Conservation (phyloP, 2,113 vertebrate genomes). For the Paralichthys olivaceus region DNA sequence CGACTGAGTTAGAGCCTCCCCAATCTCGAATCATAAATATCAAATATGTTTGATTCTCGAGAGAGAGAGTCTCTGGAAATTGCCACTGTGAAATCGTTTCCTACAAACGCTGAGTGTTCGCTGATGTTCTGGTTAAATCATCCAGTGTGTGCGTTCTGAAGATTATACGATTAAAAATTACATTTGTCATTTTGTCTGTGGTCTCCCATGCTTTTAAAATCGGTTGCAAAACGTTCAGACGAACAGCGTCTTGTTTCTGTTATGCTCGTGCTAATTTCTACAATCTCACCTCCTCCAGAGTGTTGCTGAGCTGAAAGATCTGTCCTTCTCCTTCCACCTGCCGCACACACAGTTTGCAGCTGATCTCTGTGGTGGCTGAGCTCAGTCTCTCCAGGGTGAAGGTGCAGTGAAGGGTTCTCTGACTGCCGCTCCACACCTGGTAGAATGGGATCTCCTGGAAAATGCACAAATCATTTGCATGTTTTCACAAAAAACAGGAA, state of each 20-base stretch:
- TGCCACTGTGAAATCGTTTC: too few relatives aligned
- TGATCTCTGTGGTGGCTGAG: conserved; percentile 86
- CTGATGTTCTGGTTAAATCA: too few relatives aligned
- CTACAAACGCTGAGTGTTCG: too few relatives aligned
- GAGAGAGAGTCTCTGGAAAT: too few relatives aligned
- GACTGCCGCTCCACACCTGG: conserved; percentile 93
- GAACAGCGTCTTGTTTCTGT: not conserved
- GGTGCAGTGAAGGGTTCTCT: conserved; percentile 92
- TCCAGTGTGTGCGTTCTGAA: too few relatives aligned
- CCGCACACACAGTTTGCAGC: conserved; percentile 93
- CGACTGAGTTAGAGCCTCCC: too few relatives aligned
- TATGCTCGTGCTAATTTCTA: not conserved
- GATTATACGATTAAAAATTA: too few relatives aligned
- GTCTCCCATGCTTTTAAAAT: too few relatives aligned
- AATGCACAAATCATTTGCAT: not conserved
- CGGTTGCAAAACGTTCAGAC: too few relatives aligned
- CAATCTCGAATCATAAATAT: too few relatives aligned
- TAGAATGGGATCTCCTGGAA: conserved; percentile 94
- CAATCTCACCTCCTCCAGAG: conserved; percentile 77
- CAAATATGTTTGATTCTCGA: too few relatives aligned
- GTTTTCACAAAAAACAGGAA: not conserved
- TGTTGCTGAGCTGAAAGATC: conserved; percentile 94
- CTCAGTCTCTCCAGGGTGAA: conserved; percentile 94
- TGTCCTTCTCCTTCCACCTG: conserved; percentile 96
- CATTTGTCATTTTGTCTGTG: too few relatives aligned